phyloP scores from a whole-genome alignment of 2,797 vertebrate genomes.

The Tamandua tetradactyla region DNA sequence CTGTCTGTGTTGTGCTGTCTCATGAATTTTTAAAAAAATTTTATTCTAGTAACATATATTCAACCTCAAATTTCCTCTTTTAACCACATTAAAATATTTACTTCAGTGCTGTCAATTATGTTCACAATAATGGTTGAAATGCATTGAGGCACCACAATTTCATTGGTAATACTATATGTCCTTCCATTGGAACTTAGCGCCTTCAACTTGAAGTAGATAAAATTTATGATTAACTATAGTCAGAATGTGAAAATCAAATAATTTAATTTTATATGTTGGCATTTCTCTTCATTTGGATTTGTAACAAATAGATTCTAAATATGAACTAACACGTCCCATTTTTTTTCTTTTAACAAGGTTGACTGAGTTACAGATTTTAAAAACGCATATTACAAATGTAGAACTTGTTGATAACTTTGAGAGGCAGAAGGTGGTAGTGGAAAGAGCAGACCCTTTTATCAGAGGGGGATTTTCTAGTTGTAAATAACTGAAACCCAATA shows the following conservation, averaged over 20 bases:
- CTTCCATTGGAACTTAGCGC: background rate
- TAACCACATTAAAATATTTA: too few species aligned
- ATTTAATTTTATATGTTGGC: background rate
- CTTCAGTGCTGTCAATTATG: too few species aligned
- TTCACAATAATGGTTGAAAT: background rate
- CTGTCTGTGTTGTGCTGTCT: too few species aligned
- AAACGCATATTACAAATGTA: background rate
- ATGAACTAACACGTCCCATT: background rate
- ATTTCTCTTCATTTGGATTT: slow-evolving; percentile 52
- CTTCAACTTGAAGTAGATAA: background rate
- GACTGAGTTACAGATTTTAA: slow-evolving; percentile 24
- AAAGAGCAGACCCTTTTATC: slow-evolving; percentile 20
- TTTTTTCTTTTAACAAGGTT: background rate
- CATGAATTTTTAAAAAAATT: too few species aligned
- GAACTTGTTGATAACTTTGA: slow-evolving; percentile 22
- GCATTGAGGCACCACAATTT: background rate
- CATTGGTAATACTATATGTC: background rate
- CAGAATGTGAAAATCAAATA: background rate
- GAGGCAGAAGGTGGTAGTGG: background rate
- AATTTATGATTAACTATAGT: slow-evolving; percentile 26
- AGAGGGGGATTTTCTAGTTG: background rate
- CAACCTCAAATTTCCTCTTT: too few species aligned
- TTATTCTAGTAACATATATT: too few species aligned
- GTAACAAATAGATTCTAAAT: slow-evolving; percentile 46
- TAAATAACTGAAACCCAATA: background rate